Base-by-base conservation (phyloP, 2,888 invertebrate species). In the Phengaris arion region DNA sequence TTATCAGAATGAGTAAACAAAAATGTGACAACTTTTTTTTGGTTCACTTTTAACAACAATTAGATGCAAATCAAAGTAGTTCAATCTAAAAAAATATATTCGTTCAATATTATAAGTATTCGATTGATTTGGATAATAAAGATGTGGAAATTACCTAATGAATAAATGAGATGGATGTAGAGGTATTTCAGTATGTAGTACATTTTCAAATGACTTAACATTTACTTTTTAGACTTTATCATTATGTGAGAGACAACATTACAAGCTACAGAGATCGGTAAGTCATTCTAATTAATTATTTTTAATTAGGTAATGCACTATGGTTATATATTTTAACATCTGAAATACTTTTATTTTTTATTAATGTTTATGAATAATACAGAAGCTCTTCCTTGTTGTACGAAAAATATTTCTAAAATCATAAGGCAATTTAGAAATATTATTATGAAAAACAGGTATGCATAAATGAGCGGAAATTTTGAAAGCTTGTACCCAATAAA, bases 251-350 rank as follows among this genome's bases (percentile, higher is more conserved):
- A 72, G 72, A 72, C 52, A 72, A 52, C 72, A 54, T 52, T 48
- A 70, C 51, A 22, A 35, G 52, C 7, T 12, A 72, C 54, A 35
- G 52, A 45, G 52, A 54, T 52, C 52, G 52, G 15, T 4, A 72
- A 72, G 54, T 9, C 52, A 10, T 10, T 45, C 54, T 45, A 64
- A 64, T 13, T 10, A 45, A 54, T 54, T 54, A 22, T 54, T 72
- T 54, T 72, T 6, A 13, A 13, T 54, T 35, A 54, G 22, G 35
- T 22, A 72, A 72, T 72, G 72, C 72, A 72, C 51, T 54, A 72
- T 52, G 72, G 52, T 72, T 69, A 54, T 35, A 72, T 6, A 72
- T 72, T 72, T 72, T 72, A 72, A 54, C 72, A 72, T 72, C 72
- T n/a, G 72, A 52, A 72, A 35, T 52, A 22, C 2, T 51, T n/a